Evolutionary conservation across 2,797 vertebrate species (phyloP).

Genomic region (Australoheros facetus): DNA sequence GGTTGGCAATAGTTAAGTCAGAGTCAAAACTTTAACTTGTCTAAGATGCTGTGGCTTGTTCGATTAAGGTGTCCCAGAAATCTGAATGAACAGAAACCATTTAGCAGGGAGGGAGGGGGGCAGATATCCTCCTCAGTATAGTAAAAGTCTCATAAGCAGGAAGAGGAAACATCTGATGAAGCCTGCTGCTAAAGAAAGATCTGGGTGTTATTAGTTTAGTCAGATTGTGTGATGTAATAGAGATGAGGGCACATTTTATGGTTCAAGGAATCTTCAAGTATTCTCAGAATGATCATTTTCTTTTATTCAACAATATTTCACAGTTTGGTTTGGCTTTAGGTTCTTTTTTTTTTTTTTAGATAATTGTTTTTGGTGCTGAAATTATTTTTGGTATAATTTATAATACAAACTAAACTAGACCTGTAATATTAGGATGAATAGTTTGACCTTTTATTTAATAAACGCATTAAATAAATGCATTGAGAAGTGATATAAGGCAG

Average conservation of each 20-base stretch:
- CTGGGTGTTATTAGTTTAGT: background rate
- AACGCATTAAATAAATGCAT: background rate
- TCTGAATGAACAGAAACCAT: background rate
- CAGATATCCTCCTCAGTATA: accelerated
- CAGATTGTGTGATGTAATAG: background rate
- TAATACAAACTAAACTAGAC: background rate
- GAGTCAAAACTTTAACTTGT: too few species aligned
- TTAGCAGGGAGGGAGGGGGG: too few species aligned
- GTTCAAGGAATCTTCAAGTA: too few species aligned
- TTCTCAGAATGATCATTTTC: too few species aligned
- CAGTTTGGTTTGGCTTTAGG: background rate
- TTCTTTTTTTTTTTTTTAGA: background rate
- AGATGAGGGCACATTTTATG: background rate
- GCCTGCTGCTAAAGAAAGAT: accelerated
- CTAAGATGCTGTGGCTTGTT: background rate
- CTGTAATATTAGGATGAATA: background rate
- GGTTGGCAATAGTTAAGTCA: too few species aligned
- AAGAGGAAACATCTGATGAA: background rate
- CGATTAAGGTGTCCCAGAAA: background rate
- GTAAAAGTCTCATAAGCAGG: background rate
- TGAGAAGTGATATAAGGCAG: background rate
- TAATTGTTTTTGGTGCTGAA: too few species aligned
- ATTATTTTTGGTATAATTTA: background rate
- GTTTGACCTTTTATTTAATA: background rate
- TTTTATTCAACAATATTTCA: background rate